A percentile compares a stretch with the other conserved stretches of the same genome.
phyloP scores from a whole-genome alignment of 1,140 invertebrate genomes.

The Pachypsylla venusta region DNA sequence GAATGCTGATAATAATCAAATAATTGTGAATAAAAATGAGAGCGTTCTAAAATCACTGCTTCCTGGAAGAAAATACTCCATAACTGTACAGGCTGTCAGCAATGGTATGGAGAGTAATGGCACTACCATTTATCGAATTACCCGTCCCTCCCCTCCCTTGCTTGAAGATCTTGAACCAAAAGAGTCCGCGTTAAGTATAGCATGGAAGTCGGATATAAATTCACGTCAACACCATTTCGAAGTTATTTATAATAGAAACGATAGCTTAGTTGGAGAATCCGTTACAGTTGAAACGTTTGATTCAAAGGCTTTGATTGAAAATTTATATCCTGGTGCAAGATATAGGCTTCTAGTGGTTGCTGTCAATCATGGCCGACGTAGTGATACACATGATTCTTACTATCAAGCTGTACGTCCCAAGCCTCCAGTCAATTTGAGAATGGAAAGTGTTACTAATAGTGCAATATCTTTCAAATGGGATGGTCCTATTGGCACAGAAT shows the following conservation, averaged over 20 bases:
- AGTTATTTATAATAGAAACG: not conserved
- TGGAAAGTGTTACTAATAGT: slow-evolving; percentile 61
- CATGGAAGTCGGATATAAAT: not conserved
- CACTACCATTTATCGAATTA: not conserved
- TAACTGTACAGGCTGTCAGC: not conserved
- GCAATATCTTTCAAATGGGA: slow-evolving; percentile 64
- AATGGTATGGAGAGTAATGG: not conserved
- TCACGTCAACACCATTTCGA: not conserved
- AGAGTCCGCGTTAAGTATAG: not conserved
- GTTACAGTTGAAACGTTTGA: slow-evolving; percentile 46
- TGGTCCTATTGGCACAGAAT: slow-evolving; percentile 52
- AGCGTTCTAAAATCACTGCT: not conserved
- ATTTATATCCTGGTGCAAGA: slow-evolving; percentile 68
- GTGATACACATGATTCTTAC: slow-evolving; percentile 71
- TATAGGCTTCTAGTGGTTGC: slow-evolving; percentile 83
- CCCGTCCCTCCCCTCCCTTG: not conserved
- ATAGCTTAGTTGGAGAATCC: slow-evolving; percentile 20
- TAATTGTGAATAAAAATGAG: not conserved
- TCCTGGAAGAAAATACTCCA: slow-evolving; percentile 1
- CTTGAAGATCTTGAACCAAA: not conserved
- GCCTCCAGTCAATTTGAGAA: slow-evolving; percentile 59
- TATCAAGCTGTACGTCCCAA: slow-evolving; percentile 80
- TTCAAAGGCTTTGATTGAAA: slow-evolving; percentile 54
- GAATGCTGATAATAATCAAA: not conserved
- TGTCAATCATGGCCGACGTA: slow-evolving; percentile 62